These are phyloP conservation scores for Hylaeus anthracinus DNA, from an alignment of 1,140 invertebrate genomes.

Conservation along the genomic window DNA sequence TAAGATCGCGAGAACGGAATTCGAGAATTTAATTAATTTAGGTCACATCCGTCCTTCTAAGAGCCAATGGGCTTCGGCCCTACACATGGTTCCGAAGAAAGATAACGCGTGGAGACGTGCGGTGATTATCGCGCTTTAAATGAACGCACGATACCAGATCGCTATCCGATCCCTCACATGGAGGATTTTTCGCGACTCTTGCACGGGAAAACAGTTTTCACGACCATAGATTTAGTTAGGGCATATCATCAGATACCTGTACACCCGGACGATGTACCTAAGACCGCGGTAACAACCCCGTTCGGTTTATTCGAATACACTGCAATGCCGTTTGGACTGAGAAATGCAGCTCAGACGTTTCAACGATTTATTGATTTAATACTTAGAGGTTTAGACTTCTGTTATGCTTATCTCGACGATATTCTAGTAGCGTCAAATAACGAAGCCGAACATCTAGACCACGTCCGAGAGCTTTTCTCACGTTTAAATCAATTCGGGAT, in stretches of 20 bases:
- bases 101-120: background rate
- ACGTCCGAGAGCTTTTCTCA: background rate
- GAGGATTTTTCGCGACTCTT: background rate
- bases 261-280: background rate
- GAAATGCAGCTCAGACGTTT: conserved; percentile 6
- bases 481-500: no score
- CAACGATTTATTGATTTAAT: background rate
- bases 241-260: conserved; percentile 4
- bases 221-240: background rate
- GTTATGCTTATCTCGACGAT: background rate
- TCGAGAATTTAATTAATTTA: background rate
- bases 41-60: background rate
- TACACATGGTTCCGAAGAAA: background rate
- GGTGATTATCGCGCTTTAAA: background rate
- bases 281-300: background rate
- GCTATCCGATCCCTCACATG: background rate
- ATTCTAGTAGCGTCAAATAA: background rate
- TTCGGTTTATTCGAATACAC: conserved; percentile 16
- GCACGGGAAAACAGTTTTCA: background rate
- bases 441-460: background rate
- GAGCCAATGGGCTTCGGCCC: background rate
- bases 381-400: background rate
- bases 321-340: background rate
- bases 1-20: background rate
- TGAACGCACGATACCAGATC: background rate